Conservation (phyloP, 2,888 invertebrate genomes). For the Eupithecia pulchellata region DNA sequence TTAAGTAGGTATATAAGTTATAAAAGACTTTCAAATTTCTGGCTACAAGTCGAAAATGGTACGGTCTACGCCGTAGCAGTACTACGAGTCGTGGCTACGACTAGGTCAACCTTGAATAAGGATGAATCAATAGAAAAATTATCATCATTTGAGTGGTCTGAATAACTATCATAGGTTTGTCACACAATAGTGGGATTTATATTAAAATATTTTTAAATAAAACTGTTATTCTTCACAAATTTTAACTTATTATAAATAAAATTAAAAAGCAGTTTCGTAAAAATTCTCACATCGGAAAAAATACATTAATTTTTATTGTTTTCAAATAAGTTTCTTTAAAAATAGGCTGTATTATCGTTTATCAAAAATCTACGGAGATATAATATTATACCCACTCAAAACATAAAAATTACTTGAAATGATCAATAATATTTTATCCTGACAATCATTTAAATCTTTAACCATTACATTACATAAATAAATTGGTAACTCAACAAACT, state of each 20-base stretch:
- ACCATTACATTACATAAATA: neutral
- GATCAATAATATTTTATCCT: neutral
- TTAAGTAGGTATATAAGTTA: conserved; percentile 11
- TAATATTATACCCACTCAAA: neutral
- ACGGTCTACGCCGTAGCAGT: neutral
- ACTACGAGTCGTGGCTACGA: too few relatives aligned
- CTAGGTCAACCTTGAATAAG: neutral
- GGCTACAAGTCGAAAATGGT: neutral
- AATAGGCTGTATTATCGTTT: too few relatives aligned
- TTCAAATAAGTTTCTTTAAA: too few relatives aligned
- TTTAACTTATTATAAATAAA: neutral
- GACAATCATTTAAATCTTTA: neutral
- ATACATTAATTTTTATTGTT: too few relatives aligned
- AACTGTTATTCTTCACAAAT: neutral
- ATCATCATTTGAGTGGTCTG: neutral
- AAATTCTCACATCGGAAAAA: neutral
- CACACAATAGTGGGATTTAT: neutral
- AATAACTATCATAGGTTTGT: neutral
- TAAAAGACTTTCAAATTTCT: neutral
- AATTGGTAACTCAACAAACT: neutral
- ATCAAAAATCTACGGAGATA: too few relatives aligned
- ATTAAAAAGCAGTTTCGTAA: neutral
- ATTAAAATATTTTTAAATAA: neutral
- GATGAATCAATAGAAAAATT: neutral
- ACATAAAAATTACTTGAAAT: neutral